Evolutionary conservation across 2,797 vertebrate species (phyloP).

Genomic region (Sebastes diaconus): DNA sequence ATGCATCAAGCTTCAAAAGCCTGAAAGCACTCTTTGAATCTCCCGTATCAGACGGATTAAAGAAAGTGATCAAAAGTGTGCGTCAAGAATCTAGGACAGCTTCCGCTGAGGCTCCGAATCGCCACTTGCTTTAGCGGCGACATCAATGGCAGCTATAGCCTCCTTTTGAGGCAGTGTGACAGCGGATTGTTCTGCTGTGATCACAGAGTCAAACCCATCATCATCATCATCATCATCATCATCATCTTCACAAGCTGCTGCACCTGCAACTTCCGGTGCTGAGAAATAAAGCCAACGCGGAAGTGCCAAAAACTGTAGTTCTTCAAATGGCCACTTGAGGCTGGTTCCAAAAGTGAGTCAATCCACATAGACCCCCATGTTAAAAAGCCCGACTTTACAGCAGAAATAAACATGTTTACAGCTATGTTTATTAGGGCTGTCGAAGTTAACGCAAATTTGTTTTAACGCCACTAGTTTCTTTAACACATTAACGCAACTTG

Average conservation of each 20-base stretch:
- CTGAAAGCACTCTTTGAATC: constrained; percentile 10
- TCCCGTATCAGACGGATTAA: constrained; percentile 15
- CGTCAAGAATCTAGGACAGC: constrained; percentile 18
- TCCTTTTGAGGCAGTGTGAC: constrained; percentile 7
- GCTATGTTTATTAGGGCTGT: too few species aligned
- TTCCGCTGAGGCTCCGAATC: background rate
- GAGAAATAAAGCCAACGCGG: too few species aligned
- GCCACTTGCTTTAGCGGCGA: constrained; percentile 1
- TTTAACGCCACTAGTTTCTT: too few species aligned
- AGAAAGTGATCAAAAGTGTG: constrained; percentile 32
- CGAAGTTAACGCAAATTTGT: too few species aligned
- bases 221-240: background rate
- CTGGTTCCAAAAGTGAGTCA: too few species aligned
- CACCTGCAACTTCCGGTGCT: background rate
- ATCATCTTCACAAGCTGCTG: constrained; percentile 2
- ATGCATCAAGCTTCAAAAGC: constrained; percentile 9
- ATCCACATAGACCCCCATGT: too few species aligned
- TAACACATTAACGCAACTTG: too few species aligned
- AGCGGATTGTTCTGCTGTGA: background rate
- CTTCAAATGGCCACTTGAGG: too few species aligned
- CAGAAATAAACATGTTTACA: too few species aligned
- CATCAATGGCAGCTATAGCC: background rate
- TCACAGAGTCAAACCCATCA: background rate
- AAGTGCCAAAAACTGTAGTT: too few species aligned
- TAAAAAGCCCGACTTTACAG: too few species aligned